Conservation (phyloP, 2,888 invertebrate species). For the Apamea sordens region DNA sequence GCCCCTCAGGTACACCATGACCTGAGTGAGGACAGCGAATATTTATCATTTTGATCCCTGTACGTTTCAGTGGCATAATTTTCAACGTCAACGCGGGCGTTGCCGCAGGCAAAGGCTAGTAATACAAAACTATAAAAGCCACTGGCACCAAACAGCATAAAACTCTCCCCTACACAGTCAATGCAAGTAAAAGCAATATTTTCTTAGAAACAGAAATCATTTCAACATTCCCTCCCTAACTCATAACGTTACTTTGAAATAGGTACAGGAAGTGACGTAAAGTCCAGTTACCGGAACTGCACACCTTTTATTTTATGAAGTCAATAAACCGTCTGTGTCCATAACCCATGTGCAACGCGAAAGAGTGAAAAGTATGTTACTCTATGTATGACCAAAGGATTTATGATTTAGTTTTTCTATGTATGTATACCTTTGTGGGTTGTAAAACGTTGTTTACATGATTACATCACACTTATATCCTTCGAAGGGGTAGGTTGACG, state of each 20-base stretch:
- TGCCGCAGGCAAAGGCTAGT: too few relatives aligned
- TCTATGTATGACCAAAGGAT: not conserved
- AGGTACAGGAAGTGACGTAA: slow-evolving; percentile 52
- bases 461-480: not conserved
- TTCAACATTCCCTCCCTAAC: slow-evolving; percentile 29
- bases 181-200: slow-evolving; percentile 1
- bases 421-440: not conserved
- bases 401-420: not conserved
- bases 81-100: not conserved
- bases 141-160: not conserved
- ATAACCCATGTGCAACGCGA: slow-evolving; percentile 5
- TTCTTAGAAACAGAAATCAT: slow-evolving; percentile 45
- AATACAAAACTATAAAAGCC: not conserved
- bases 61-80: too few relatives aligned
- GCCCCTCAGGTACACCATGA: too few relatives aligned
- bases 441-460: not conserved
- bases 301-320: slow-evolving; percentile 78
- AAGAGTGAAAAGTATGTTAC: slow-evolving; percentile 45
- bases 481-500: too few relatives aligned
- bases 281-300: slow-evolving; percentile 56
- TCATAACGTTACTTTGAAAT: slow-evolving; percentile 60
- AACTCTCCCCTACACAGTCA: not conserved
- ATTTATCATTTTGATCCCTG: not conserved
- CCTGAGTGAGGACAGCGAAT: too few relatives aligned
- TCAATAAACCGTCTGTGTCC: slow-evolving; percentile 72